Evolutionary conservation across 2,888 invertebrate species (phyloP), one percentile per base, ranked within the genome.

Genomic region (Fabriciana adippe): DNA sequence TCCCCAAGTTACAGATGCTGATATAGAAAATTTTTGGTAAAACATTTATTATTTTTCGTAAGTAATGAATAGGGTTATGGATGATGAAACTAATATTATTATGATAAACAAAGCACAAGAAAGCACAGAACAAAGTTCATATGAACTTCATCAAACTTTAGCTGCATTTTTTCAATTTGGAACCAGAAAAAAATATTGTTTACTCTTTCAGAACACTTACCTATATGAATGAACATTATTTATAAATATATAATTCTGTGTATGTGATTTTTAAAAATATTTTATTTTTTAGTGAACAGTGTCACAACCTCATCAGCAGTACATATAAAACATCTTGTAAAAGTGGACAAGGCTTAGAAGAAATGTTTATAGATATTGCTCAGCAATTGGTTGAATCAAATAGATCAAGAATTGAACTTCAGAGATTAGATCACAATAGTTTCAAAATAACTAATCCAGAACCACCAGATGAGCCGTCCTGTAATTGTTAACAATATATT

Each of bases 281-380:
- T 53, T 83, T 67, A 50, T 64, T 55, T 93, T 93, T 64, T 87
- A 96, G 97, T 89, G 97, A 97, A 85, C 97, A 98, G 86, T 98
- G 98, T 84, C 98, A 97, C 86, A 97, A 97, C 85, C 93, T 98
- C 64, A 96, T 98, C 75, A 97, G 96, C 82, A 96, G 95, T 64
- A 96, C 96, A 60, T 98, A 97, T 83, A 97, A 96, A 87, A 97
- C 97, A 18, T 98, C 98, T 5, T 98, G 98, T 85, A 97, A 96
- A 87, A 96, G 95, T 61, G 97, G 97, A 3, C 95, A 95, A 80
- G 98, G 98, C 6, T 93, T 98, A 26, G 96, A 97, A 73, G 96
- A 97, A 84, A 98, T 98, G 98, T 98, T 98, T 84, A 92, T 94
- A 55, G 97, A 97, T 78, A 97, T 98, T 82, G 97, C 97, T 13